phyloP scores from a whole-genome alignment of 1,140 invertebrate genomes.

The Zaprionus capensis region DNA sequence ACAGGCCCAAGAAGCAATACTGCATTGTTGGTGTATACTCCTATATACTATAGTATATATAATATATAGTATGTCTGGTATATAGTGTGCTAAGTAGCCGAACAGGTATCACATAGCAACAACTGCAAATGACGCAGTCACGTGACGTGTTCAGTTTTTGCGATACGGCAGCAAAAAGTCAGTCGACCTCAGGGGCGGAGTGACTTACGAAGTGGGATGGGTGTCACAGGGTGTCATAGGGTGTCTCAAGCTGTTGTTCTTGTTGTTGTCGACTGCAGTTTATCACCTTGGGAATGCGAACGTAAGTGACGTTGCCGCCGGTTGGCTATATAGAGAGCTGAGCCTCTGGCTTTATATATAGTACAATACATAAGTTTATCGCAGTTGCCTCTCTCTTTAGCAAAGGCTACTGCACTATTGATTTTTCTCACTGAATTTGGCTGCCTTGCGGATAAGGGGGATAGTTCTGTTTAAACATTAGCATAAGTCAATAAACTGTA shows the following conservation, averaged over 20 bases:
- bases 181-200: slow-evolving; percentile 14
- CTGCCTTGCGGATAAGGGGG: not conserved
- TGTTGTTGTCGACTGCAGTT: slow-evolving; percentile 36
- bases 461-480: slow-evolving; percentile 9
- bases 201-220: not conserved
- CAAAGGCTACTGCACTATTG: slow-evolving; percentile 72
- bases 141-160: slow-evolving; percentile 53
- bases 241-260: slow-evolving; percentile 10
- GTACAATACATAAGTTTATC: not conserved
- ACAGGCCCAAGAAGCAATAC: slow-evolving; percentile 17
- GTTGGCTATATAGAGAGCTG: slow-evolving; percentile 5
- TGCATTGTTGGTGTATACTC: slow-evolving; percentile 3
- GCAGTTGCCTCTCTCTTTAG: slow-evolving; percentile 3
- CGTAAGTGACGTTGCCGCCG: slow-evolving; percentile 39
- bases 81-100: slow-evolving; percentile 26
- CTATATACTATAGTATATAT: slow-evolving; percentile 4
- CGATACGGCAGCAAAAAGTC: slow-evolving; percentile 29
- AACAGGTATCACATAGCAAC: slow-evolving; percentile 38
- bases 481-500: slow-evolving; percentile 46
- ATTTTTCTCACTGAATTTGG: slow-evolving; percentile 44
- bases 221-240: not conserved
- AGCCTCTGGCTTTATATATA: not conserved
- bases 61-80: slow-evolving; percentile 12
- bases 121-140: slow-evolving; percentile 63
- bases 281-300: slow-evolving; percentile 67